Percentiles rank a stretch among this genome's conserved stretches.
Conservation (phyloP, 2,113 vertebrate genomes). For the Miniopterus natalensis region DNA sequence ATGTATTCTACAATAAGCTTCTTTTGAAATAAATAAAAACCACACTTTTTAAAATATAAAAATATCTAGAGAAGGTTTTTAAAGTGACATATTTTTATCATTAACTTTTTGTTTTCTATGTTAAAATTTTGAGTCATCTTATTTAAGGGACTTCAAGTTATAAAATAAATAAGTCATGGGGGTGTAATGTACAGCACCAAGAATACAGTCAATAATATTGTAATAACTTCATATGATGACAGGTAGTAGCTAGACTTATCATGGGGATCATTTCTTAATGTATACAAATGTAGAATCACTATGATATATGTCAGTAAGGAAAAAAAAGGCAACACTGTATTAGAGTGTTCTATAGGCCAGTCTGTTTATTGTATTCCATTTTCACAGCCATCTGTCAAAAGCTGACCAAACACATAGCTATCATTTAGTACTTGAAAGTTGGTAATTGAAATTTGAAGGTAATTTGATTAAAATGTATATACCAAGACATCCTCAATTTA, state of each 20-base stretch:
- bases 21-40: not conserved
- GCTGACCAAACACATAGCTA: not conserved
- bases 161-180: not conserved
- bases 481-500: not conserved
- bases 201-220: not conserved
- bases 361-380: not conserved
- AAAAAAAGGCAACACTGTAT: not conserved
- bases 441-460: not conserved
- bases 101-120: not conserved
- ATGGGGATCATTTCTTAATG: not conserved
- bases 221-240: not conserved
- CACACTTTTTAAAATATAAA: not conserved
- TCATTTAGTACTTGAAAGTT: not conserved
- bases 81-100: not conserved
- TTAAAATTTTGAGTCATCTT: not conserved
- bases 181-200: not conserved
- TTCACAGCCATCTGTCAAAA: not conserved
- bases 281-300: not conserved
- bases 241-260: not conserved
- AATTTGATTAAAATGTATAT: not conserved
- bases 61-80: not conserved
- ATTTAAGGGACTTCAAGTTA: not conserved
- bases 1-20: not conserved
- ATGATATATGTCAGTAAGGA: not conserved
- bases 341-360: not conserved